These are phyloP conservation scores for Penaeus chinensis DNA, from an alignment of 1,140 invertebrate genomes.

Conservation along the genomic window DNA sequence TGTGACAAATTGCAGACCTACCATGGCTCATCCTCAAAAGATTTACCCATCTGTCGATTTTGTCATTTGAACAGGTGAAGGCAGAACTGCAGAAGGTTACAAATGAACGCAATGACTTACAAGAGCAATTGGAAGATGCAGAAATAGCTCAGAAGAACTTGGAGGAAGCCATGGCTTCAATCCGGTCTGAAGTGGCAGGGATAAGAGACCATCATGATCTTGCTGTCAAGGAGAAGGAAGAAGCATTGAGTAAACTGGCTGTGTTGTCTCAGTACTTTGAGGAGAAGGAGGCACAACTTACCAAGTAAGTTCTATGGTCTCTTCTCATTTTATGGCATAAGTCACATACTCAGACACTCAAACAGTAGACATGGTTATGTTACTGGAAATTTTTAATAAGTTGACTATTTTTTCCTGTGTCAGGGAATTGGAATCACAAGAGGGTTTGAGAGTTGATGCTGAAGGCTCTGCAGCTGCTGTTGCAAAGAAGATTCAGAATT, in stretches of 20 bases:
- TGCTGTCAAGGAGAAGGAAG: constrained; percentile 51
- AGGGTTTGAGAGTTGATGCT: constrained; percentile 43
- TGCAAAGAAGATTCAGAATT: constrained; percentile 47
- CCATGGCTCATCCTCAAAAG: not conserved
- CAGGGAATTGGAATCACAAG: constrained; percentile 57
- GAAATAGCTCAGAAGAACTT: constrained; percentile 49
- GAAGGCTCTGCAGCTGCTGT: constrained; percentile 48
- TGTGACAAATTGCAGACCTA: not conserved
- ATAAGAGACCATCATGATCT: constrained; percentile 37
- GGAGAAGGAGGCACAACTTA: constrained; percentile 62
- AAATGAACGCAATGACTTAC: constrained; percentile 35
- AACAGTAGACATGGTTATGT: not conserved
- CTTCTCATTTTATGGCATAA: not conserved
- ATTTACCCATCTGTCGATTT: not conserved
- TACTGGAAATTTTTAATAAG: not conserved
- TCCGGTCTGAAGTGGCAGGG: constrained; percentile 49
- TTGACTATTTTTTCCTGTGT: not conserved
- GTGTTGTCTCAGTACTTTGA: constrained; percentile 62
- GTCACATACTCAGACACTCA: not conserved
- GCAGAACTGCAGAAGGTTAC: constrained; percentile 52
- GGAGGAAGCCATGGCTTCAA: constrained; percentile 49
- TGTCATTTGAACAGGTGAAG: constrained; percentile 32
- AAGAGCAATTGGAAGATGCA: constrained; percentile 48
- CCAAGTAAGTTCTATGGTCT: constrained; percentile 40
- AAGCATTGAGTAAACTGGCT: constrained; percentile 57